A percentile compares a stretch with the other conserved stretches of the same genome.
These are phyloP conservation scores for Brachionus koreanus DNA, from an alignment of 1,140 invertebrate genomes.

Conservation along the genomic window DNA sequence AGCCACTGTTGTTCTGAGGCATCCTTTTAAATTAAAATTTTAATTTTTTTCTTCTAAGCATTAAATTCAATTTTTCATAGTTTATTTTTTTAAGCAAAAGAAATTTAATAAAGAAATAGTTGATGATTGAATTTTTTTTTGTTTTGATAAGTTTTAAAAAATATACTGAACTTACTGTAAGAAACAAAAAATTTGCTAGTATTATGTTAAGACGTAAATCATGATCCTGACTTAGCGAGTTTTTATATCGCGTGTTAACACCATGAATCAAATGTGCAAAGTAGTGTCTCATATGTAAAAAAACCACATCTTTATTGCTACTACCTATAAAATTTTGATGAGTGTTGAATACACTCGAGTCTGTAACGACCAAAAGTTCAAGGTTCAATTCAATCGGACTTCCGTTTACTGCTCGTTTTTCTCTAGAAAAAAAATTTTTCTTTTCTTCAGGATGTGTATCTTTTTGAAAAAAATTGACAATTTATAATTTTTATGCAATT, in stretches of 20 bases:
- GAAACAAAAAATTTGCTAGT: slow-evolving; percentile 9
- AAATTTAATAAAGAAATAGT: not conserved
- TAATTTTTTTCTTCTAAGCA: too few relatives aligned
- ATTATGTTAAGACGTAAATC: not conserved
- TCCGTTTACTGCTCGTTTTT: not conserved
- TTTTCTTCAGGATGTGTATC: not conserved
- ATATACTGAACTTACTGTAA: slow-evolving; percentile 1
- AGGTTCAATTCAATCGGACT: not conserved
- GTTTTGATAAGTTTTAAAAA: too few relatives aligned
- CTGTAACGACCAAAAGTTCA: not conserved
- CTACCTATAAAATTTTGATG: not conserved
- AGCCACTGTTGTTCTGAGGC: not conserved
- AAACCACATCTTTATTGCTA: not conserved
- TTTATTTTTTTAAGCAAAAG: too few relatives aligned
- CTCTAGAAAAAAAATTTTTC: not conserved
- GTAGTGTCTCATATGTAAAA: slow-evolving; percentile 24
- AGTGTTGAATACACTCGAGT: not conserved
- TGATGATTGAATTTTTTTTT: not conserved
- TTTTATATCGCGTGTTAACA: slow-evolving; percentile 22
- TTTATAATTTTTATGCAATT: too few relatives aligned
- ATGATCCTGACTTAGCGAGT: not conserved
- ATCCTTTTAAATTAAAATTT: not conserved
- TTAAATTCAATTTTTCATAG: too few relatives aligned
- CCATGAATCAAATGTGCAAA: slow-evolving; percentile 31
- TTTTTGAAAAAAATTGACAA: not conserved